Conservation (phyloP, 2,113 vertebrate genomes). For the Oenanthe melanoleuca region DNA sequence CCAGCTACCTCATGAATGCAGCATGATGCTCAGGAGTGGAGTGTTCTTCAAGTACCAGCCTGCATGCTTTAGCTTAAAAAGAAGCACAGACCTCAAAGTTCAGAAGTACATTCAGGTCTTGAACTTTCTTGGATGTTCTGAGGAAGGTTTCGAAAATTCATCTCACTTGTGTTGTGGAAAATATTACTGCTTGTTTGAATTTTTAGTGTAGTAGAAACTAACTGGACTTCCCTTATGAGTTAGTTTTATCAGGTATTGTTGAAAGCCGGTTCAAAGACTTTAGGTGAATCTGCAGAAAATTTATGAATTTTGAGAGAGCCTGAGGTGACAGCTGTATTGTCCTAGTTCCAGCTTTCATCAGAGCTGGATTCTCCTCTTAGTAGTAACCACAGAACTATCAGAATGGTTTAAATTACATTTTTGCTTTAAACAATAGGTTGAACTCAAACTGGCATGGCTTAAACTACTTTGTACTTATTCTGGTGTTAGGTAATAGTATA, state of each 20-base stretch:
- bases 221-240: not conserved
- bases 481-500: not conserved
- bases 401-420: not conserved
- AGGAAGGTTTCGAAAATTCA: not conserved
- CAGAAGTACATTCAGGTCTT: not conserved
- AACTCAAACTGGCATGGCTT: not conserved
- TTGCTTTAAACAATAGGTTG: not conserved
- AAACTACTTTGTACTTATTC: not conserved
- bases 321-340: not conserved
- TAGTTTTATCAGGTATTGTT: not conserved
- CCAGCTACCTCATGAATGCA: conserved; percentile 27
- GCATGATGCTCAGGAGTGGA: not conserved
- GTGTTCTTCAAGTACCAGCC: not conserved
- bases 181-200: not conserved
- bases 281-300: not conserved
- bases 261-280: not conserved
- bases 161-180: not conserved
- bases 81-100: not conserved
- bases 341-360: not conserved
- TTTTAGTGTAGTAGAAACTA: not conserved
- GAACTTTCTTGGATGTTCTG: not conserved
- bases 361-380: not conserved
- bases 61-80: not conserved
- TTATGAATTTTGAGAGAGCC: not conserved
- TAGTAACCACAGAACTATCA: not conserved